Evolutionary conservation across 1,140 invertebrate species (phyloP), one percentile per base, ranked within the genome.

Genomic region (Zaprionus taronus): DNA sequence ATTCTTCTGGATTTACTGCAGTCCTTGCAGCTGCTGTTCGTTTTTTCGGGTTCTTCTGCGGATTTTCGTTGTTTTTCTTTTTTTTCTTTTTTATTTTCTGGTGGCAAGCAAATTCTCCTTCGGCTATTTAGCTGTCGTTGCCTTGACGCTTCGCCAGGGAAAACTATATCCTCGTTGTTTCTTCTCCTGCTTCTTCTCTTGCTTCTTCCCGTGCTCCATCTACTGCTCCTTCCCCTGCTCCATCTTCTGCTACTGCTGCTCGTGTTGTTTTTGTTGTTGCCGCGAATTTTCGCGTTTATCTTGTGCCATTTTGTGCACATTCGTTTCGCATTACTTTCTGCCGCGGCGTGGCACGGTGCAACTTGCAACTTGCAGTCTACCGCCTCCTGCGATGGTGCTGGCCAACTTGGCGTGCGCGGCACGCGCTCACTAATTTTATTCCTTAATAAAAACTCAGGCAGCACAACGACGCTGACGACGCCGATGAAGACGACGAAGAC

Each of bases 341-440:
- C 63, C 62, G 36, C 62, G 36, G 36, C 56, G 31, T 31, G 55
- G 14, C 49, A n/a, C 24, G 44, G 24, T 26, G 58, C 49, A 22
- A 15, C 38, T 24, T 28, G 79, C 74, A 67, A 61, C 64, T 85
- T 75, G 65, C 81, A 73, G 65, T 66, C 49, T 49, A 47, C 57
- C 31, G 44, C 68, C 51, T 61, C 58, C 61, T 63, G 47, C 60
- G 9, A 34, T 34, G 31, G 31, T 20, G 24, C 60, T 57, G 65
- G 56, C 71, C 71, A 57, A 73, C 76, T 90, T 73, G 81, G 78
- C 71, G 78, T 89, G 83, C 84, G 70, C 74, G 85, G 84, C 84
- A 87, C 84, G 84, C 81, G 78, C 81, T 84, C 71, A 89, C 84
- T 90, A 89, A 89, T 89, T 89, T 89, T 89, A 89, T 89, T 90